Conservation (phyloP, 2,797 vertebrate species). For the Myotis planiceps region DNA sequence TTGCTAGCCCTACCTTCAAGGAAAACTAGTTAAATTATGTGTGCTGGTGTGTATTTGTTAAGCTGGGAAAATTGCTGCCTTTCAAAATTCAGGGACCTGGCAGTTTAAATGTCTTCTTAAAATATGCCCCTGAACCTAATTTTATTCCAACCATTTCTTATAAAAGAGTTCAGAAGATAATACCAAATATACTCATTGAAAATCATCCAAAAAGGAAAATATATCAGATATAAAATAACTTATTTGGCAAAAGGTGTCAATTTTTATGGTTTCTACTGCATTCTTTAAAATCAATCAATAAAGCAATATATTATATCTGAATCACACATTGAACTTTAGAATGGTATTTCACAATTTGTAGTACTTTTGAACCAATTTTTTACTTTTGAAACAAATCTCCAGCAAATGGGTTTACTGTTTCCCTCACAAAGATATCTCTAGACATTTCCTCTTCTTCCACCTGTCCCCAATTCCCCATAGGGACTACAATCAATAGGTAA, state of each 20-base stretch:
- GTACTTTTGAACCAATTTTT: neutral
- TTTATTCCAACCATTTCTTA: neutral
- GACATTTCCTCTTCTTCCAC: neutral
- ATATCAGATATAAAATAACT: neutral
- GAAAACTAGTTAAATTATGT: neutral
- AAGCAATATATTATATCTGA: neutral
- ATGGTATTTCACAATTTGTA: neutral
- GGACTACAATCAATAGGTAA: neutral
- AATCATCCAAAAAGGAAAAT: neutral
- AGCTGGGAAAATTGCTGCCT: neutral
- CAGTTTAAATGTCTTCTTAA: neutral
- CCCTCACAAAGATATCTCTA: constrained; percentile 48
- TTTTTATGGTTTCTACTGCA: neutral
- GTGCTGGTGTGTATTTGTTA: neutral
- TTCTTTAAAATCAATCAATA: constrained; percentile 33
- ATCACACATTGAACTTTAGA: neutral
- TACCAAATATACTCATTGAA: neutral
- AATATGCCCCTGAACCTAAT: constrained; percentile 27
- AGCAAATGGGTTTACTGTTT: neutral
- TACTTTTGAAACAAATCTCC: constrained; percentile 23
- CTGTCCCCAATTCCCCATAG: neutral
- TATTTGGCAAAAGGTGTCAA: neutral
- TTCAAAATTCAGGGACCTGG: neutral
- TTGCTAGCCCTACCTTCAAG: neutral
- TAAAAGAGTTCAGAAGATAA: neutral